Base-by-base conservation (phyloP, 2,888 invertebrate genomes). In the Rhodophaea formosa region DNA sequence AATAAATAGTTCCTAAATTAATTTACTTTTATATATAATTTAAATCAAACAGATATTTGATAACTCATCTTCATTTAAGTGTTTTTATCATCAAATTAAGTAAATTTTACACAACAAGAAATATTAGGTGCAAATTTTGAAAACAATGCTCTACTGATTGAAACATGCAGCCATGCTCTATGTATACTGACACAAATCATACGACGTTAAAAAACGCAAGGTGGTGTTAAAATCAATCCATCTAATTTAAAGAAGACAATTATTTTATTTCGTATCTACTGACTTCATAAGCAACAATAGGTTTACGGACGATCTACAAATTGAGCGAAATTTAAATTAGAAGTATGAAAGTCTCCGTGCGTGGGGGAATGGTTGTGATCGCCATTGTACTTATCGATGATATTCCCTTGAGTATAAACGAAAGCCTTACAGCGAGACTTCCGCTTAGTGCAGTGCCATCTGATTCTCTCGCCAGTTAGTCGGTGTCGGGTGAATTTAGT, bases 341-440 rank as follows among this genome's bases (percentile, higher is more conserved):
- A 3, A 39, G 39, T 39, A n/a, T 39, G 39, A 12, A 39, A 39
- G 12, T 39, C n/a, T 1, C 12, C 39, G n/a, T 39, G 39, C 6
- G 39, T 39, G 39, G 39, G n/a, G 39, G 39, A 12, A 39, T 39
- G 39, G n/a, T 39, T 39, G 39, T 39, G 39, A n/a, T n/a, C n/a
- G 39, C n/a, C 6, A 39, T 69, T 70, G 5, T 67, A 23, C 5
- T n/a, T 39, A n/a, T 12, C 39, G n/a, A 39, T 39, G 39, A 39
- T n/a, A n/a, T 39, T 39, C n/a, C n/a, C 39, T 5, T 39, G 8
- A 10, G 39, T 39, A n/a, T 12, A 39, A n/a, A 39, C 39, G 8
- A n/a, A 10, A 6, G 39, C 39, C 1, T n/a, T 10, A n/a, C 39
- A 71, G n/a, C 14, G 8, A 8, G 39, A 12, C 12, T 2, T n/a